Conservation (phyloP, 2,888 invertebrate genomes). For the Eumacrocentrus americanus region DNA sequence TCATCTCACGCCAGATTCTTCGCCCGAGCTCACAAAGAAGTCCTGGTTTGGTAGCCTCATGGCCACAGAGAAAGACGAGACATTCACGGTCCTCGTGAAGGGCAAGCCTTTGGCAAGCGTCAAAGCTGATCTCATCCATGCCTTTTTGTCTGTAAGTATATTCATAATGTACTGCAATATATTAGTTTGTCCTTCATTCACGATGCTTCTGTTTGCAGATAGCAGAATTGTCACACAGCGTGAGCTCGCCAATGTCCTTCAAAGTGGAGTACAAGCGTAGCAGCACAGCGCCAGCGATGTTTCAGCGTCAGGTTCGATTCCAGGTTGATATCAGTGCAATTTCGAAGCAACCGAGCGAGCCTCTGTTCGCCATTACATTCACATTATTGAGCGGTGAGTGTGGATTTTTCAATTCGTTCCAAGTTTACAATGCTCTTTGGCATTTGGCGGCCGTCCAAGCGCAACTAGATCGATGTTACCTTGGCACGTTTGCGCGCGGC, state of each 20-base stretch:
- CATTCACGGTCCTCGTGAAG: conserved; percentile 94
- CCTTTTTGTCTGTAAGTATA: conserved; percentile 94
- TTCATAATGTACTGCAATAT: too few relatives aligned
- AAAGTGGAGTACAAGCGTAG: conserved; percentile 96
- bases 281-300: conserved; percentile 93
- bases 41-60: conserved; percentile 99
- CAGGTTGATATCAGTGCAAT: conserved; percentile 89
- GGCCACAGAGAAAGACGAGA: conserved; percentile 97
- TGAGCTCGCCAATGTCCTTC: conserved; percentile 97
- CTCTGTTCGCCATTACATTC: conserved; percentile 91
- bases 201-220: conserved; percentile 70
- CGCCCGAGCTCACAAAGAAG: conserved; percentile 94
- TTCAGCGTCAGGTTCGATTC: conserved; percentile 94
- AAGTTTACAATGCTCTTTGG: too few relatives aligned
- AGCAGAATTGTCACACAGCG: conserved; percentile 95
- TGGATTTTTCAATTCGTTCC: background rate
- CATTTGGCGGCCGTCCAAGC: conserved; percentile 52
- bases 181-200: too few relatives aligned
- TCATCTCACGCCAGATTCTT: conserved; percentile 92
- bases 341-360: conserved; percentile 78
- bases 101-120: conserved; percentile 96
- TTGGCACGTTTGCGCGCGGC: conserved; percentile 42
- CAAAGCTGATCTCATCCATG: conserved; percentile 97
- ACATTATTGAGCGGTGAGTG: conserved; percentile 86
- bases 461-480: conserved; percentile 54